Base-by-base conservation (phyloP, 1,140 invertebrate genomes). In the Diprion similis region DNA sequence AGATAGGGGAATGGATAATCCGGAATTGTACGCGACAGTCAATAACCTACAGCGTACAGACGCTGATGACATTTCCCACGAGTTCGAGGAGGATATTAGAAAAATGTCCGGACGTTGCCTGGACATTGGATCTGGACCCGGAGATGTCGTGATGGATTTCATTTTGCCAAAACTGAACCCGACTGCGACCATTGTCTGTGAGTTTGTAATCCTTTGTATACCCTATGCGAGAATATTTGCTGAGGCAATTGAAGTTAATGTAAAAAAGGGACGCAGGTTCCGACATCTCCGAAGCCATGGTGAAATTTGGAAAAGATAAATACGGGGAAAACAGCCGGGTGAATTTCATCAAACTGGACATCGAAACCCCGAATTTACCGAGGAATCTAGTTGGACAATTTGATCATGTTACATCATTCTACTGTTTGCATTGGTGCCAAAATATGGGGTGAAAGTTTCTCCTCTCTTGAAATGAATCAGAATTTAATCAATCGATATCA, bases 121-220 rank as follows among this genome's bases (percentile, higher is more conserved):
- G 71, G 95, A 97, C 79, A 90, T 96, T 17, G 95, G 95, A 1
- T 95, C 93, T 71, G 95, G 94, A 0, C 92, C 94, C n/a, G 95
- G 95, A 0, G 89, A 92, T 77, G 91, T 95, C 8, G 94, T 93
- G 0, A 89, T 89, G 13, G 89, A 92, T 24, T 83, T 95, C 15
- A 84, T 96, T 10, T 83, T 92, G 67, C 92, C 92, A 1, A 86
- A 89, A 73, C 78, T 96, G 17, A 91, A 93, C 18, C 66, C 66
- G 0, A 80, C 85, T 1, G 77, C 82, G 0, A 73, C 66, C 2
- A 17, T 88, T 17, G 74, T 84, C 64, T 86, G 87, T 88, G 75
- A 70, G 46, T 70, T 37, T 17, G 24, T 37, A 3, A 6, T 6
- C 24, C 2, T 6, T 6, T 37, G 24, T 37, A 37, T 37, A 37